Percentiles rank a stretch among this genome's conserved stretches.
Conservation (phyloP, 2,888 invertebrate genomes). For the Blera fallax region DNA sequence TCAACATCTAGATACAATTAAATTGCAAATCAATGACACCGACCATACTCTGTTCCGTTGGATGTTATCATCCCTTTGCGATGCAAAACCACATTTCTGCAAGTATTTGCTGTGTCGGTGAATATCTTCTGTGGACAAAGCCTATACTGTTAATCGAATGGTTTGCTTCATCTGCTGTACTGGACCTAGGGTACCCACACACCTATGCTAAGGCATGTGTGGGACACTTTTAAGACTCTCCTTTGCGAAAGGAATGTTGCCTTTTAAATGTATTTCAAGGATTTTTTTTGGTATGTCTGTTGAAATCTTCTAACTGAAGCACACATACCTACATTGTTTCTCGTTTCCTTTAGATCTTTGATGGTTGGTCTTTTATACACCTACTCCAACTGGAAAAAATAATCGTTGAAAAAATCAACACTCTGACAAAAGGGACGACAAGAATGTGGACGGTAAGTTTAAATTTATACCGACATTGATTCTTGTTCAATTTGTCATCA, state of each 20-base stretch:
- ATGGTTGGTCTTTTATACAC: too few species aligned
- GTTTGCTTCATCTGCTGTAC: too few species aligned
- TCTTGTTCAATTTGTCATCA: too few species aligned
- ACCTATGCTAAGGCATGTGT: not conserved
- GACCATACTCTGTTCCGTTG: not conserved
- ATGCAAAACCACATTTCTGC: constrained; percentile 59
- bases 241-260: not conserved
- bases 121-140: not conserved
- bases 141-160: not conserved
- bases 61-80: constrained; percentile 36
- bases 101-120: constrained; percentile 40
- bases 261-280: not conserved
- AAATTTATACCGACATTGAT: too few species aligned
- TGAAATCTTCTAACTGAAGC: not conserved
- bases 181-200: too few species aligned
- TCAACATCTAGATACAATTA: constrained; percentile 20
- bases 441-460: too few species aligned
- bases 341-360: too few species aligned
- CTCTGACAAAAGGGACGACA: too few species aligned
- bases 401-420: too few species aligned
- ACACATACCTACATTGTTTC: too few species aligned
- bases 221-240: not conserved
- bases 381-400: too few species aligned
- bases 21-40: constrained; percentile 11
- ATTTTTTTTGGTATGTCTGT: not conserved